Percentiles rank a stretch among this genome's conserved stretches.
These are phyloP conservation scores for Timandra comae DNA, from an alignment of 2,888 invertebrate genomes.

Conservation along the genomic window DNA sequence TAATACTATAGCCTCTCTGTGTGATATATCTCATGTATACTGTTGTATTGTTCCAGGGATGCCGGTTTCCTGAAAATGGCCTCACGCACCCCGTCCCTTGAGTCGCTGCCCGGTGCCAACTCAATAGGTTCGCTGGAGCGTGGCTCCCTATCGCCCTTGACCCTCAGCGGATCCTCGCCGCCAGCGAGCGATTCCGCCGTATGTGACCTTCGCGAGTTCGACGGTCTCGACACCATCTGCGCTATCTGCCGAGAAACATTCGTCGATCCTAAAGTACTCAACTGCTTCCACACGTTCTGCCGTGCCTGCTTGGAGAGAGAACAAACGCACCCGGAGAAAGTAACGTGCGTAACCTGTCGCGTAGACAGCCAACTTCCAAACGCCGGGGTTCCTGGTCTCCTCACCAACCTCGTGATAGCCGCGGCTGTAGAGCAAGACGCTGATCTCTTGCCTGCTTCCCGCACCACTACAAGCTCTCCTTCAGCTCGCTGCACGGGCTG, in stretches of 20 bases:
- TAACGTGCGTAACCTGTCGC: conserved; percentile 83
- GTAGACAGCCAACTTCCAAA: conserved; percentile 71
- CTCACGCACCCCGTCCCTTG: conserved; percentile 94
- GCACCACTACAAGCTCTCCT: conserved; percentile 63
- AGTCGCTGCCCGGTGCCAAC: conserved; percentile 93
- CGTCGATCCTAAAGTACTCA: conserved; percentile 84
- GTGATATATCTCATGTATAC: too few relatives aligned
- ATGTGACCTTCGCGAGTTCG: conserved; percentile 82
- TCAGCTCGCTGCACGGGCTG: conserved; percentile 93
- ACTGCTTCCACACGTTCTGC: conserved; percentile 91
- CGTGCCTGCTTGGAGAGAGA: conserved; percentile 87
- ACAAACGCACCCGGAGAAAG: conserved; percentile 81
- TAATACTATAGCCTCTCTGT: conserved; percentile 3
- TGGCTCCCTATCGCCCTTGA: conserved; percentile 87
- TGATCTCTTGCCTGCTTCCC: conserved; percentile 65
- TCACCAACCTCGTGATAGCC: conserved; percentile 79
- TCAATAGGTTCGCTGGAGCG: conserved; percentile 93
- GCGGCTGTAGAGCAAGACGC: conserved; percentile 75
- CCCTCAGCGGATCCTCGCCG: conserved; percentile 91
- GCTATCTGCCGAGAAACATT: conserved; percentile 86
- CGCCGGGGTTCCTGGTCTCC: conserved; percentile 80
- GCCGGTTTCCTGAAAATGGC: conserved; percentile 95
- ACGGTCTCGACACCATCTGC: conserved; percentile 79
- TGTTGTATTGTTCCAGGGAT: conserved; percentile 81
- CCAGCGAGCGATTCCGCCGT: conserved; percentile 90